phyloP scores from a whole-genome alignment of 2,797 vertebrate genomes.

The Odontamblyopus lacepedii region DNA sequence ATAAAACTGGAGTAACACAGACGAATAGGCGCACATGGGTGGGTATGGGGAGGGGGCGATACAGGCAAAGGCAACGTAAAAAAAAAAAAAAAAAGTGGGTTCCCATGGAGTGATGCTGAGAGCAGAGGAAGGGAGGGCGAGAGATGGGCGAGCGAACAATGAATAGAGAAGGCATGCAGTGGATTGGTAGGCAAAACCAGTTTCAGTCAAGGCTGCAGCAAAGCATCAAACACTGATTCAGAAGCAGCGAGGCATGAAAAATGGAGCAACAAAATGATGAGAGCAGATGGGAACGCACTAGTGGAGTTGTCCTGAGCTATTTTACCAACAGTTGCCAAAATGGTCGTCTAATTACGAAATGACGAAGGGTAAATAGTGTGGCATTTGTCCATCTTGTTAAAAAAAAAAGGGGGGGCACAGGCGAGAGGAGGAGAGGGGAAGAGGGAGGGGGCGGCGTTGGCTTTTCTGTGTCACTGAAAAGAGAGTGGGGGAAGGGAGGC shows the following conservation, averaged over 20 bases:
- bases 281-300: slow-evolving; percentile 19
- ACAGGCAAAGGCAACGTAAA: slow-evolving; percentile 51
- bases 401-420: slow-evolving; percentile 43
- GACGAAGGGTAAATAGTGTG: slow-evolving; percentile 47
- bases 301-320: slow-evolving; percentile 29
- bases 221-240: slow-evolving; percentile 50
- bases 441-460: slow-evolving; percentile 64
- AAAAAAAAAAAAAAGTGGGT: slow-evolving; percentile 55
- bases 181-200: slow-evolving; percentile 67
- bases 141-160: slow-evolving; percentile 58
- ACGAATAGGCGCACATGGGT: slow-evolving; percentile 50
- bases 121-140: slow-evolving; percentile 53
- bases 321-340: slow-evolving; percentile 33
- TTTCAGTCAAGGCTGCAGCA: slow-evolving; percentile 58
- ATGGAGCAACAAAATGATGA: slow-evolving; percentile 46
- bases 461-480: slow-evolving; percentile 82
- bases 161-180: slow-evolving; percentile 60
- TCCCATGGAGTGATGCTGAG: slow-evolving; percentile 70
- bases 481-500: slow-evolving; percentile 76
- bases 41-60: slow-evolving; percentile 50
- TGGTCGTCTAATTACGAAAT: slow-evolving; percentile 30
- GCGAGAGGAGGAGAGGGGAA: slow-evolving; percentile 34
- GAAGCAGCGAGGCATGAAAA: slow-evolving; percentile 31
- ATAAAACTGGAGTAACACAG: slow-evolving; percentile 52
- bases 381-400: slow-evolving; percentile 64